Percentiles rank a stretch among this genome's conserved stretches.
phyloP scores from a whole-genome alignment of 2,888 invertebrate species.

The Pollenia angustigena region DNA sequence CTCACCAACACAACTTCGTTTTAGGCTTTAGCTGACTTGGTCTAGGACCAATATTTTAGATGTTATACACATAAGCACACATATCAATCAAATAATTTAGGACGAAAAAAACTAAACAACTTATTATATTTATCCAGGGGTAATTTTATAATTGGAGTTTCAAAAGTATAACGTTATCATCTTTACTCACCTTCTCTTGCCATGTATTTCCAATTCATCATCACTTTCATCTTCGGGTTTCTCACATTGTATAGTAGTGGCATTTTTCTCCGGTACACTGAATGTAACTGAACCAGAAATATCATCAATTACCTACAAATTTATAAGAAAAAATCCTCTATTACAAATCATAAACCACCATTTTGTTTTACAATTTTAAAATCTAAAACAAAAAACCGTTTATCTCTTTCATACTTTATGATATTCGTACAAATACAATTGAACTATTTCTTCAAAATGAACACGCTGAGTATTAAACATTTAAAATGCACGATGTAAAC shows the following conservation, averaged over 20 bases:
- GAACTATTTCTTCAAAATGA: conserved; percentile 49
- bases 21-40: too few relatives aligned
- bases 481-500: conserved; percentile 15
- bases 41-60: too few relatives aligned
- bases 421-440: conserved; percentile 55
- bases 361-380: conserved; percentile 50
- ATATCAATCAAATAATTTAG: too few relatives aligned
- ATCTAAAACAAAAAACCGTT: conserved; percentile 14
- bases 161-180: not conserved
- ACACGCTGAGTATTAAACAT: conserved; percentile 52
- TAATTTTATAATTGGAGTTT: too few relatives aligned
- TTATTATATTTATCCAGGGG: too few relatives aligned
- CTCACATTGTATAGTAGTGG: conserved; percentile 75
- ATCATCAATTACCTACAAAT: conserved; percentile 78
- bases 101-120: too few relatives aligned
- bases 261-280: conserved; percentile 77
- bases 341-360: conserved; percentile 77
- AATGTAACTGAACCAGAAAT: conserved; percentile 76
- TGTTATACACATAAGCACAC: too few relatives aligned
- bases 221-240: conserved; percentile 75
- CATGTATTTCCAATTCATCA: conserved; percentile 78
- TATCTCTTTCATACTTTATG: conserved; percentile 30
- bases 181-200: conserved; percentile 66
- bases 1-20: too few relatives aligned
- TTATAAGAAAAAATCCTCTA: conserved; percentile 13